Evolutionary conservation across 2,797 vertebrate species (phyloP).

Genomic region (Liasis olivaceus): DNA sequence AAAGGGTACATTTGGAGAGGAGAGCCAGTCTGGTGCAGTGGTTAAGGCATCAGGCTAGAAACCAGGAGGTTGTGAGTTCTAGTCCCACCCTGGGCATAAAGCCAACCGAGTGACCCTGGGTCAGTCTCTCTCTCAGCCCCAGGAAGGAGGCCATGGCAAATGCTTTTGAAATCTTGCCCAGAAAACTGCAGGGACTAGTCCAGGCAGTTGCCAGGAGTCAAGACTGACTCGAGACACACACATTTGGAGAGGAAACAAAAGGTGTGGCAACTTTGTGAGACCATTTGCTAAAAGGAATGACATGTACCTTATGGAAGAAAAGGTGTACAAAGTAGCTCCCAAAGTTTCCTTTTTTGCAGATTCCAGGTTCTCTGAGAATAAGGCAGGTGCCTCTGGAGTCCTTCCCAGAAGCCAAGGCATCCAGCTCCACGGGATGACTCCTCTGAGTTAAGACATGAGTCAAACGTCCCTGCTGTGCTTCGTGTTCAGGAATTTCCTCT

Average conservation of each 20-base stretch:
- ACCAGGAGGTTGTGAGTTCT: neutral
- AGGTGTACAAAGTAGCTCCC: neutral
- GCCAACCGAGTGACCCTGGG: neutral
- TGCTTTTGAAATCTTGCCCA: neutral
- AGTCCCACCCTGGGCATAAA: neutral
- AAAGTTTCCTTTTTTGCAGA: neutral
- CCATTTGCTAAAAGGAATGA: neutral
- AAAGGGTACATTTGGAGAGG: neutral
- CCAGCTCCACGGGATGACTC: neutral
- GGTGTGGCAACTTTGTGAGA: neutral
- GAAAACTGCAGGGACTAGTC: neutral
- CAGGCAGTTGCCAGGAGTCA: neutral
- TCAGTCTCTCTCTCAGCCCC: neutral
- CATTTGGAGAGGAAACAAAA: neutral
- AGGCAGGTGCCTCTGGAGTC: neutral
- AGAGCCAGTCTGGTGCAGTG: neutral
- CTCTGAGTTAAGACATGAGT: neutral
- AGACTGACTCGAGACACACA: neutral
- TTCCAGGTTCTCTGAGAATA: neutral
- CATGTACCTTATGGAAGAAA: neutral
- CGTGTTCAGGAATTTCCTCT: constrained; percentile 23
- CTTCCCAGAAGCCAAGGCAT: neutral
- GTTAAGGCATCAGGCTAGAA: too few relatives aligned
- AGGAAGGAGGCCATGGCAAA: neutral
- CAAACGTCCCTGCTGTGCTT: neutral